These are phyloP conservation scores for Atta cephalotes DNA, from an alignment of 1,140 invertebrate species.

Conservation along the genomic window DNA sequence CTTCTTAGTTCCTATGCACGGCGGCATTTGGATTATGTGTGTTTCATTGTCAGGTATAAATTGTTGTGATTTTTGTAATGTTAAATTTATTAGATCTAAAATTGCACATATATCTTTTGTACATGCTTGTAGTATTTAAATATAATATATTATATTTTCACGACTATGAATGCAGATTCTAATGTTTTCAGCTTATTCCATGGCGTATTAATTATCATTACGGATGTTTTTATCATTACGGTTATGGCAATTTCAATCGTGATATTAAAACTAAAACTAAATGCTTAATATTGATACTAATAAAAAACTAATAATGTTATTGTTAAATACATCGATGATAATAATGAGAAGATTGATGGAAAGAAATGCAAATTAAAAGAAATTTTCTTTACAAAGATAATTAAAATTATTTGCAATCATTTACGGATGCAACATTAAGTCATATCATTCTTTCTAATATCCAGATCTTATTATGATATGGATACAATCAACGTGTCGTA, in stretches of 20 bases:
- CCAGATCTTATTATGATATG: conserved; percentile 22
- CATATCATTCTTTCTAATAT: not conserved
- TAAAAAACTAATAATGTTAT: not conserved
- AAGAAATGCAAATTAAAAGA: not conserved
- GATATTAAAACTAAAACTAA: not conserved
- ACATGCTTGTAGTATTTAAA: not conserved
- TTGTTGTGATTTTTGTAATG: not conserved
- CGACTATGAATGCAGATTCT: not conserved
- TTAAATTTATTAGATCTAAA: not conserved
- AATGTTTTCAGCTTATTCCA: not conserved
- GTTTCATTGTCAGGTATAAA: conserved; percentile 90
- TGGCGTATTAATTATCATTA: not conserved
- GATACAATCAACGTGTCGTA: not conserved
- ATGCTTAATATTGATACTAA: too few relatives aligned
- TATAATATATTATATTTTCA: not conserved
- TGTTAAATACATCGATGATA: not conserved
- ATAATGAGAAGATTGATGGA: not conserved
- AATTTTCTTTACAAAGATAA: not conserved
- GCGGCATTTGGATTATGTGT: conserved; percentile 95
- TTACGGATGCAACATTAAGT: not conserved
- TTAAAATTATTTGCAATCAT: not conserved
- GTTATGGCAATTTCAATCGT: not conserved
- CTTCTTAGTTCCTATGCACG: conserved; percentile 94
- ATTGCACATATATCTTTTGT: not conserved
- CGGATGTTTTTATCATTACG: not conserved